A percentile compares a stretch with the other conserved stretches of the same genome.
These are phyloP conservation scores for Prorops nasuta DNA, from an alignment of 1,140 invertebrate genomes.

Conservation along the genomic window DNA sequence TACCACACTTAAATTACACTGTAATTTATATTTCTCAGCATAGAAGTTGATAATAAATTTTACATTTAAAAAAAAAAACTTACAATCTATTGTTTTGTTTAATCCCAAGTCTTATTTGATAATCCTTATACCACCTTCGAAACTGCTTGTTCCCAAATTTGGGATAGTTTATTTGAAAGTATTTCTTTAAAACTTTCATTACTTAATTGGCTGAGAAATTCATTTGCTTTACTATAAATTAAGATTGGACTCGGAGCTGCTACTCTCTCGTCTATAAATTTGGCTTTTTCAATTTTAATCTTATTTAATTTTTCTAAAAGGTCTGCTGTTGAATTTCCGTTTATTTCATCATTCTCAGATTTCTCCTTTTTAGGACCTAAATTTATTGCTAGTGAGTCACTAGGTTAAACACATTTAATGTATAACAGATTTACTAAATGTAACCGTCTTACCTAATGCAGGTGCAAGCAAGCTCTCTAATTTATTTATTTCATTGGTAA, in stretches of 20 bases:
- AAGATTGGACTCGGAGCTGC: constrained; percentile 39
- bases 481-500: constrained; percentile 32
- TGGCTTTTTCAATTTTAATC: constrained; percentile 30
- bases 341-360: constrained; percentile 13
- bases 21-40: no score
- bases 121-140: background rate
- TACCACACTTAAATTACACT: no score
- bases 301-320: constrained; percentile 31
- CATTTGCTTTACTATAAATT: constrained; percentile 29
- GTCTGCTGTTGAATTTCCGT: constrained; percentile 3
- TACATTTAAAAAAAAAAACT: no score
- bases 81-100: no score
- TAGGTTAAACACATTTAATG: background rate
- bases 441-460: constrained; percentile 26
- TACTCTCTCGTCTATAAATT: constrained; percentile 33
- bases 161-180: constrained; percentile 13
- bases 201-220: constrained; percentile 32
- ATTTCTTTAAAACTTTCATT: constrained; percentile 18
- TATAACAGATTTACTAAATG: background rate
- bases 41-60: no score
- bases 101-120: no score
- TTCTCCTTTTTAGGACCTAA: constrained; percentile 1
- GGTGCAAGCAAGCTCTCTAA: constrained; percentile 27
- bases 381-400: background rate
- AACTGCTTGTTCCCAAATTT: constrained; percentile 23